A percentile compares a stretch with the other conserved stretches of the same genome.
phyloP scores from a whole-genome alignment of 2,888 invertebrate species.

The Antitype chi region DNA sequence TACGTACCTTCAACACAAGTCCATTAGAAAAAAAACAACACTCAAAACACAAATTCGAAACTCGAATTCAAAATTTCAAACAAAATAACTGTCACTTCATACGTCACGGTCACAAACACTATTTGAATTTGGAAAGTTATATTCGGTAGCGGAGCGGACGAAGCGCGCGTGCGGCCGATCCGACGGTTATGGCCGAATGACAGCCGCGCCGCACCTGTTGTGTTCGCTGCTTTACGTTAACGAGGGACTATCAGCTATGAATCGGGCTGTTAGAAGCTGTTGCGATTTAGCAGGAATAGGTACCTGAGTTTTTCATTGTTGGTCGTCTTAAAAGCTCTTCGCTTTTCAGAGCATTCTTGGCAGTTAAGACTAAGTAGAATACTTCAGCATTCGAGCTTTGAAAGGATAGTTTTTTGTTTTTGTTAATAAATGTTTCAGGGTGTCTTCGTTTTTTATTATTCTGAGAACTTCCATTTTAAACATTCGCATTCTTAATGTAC shows the following conservation, averaged over 20 bases:
- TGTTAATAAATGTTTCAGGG: background rate
- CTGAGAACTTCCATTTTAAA: too few relatives aligned
- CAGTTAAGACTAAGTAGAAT: conserved; percentile 8
- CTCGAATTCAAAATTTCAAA: conserved; percentile 24
- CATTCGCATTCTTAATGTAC: too few relatives aligned
- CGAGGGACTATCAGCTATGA: conserved; percentile 57
- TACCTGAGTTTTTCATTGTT: conserved; percentile 32
- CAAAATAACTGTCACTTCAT: conserved; percentile 50
- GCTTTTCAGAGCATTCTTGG: conserved; percentile 19
- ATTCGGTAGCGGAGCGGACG: conserved; percentile 59
- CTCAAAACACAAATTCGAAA: conserved; percentile 46
- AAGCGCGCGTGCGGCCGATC: conserved; percentile 75
- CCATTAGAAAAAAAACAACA: conserved; percentile 52
- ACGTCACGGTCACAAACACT: conserved; percentile 65
- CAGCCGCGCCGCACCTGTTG: conserved; percentile 81
- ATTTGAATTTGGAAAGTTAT: conserved; percentile 61
- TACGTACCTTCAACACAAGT: conserved; percentile 61
- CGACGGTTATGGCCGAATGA: conserved; percentile 80
- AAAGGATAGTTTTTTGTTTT: background rate
- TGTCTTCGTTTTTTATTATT: background rate
- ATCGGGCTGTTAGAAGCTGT: conserved; percentile 33
- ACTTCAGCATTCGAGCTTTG: conserved; percentile 1
- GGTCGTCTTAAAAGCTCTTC: conserved; percentile 7
- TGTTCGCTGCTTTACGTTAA: conserved; percentile 70
- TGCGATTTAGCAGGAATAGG: conserved; percentile 24